These are phyloP conservation scores for Leptopilina syphax DNA, from an alignment of 2,888 invertebrate species.

Conservation along the genomic window DNA sequence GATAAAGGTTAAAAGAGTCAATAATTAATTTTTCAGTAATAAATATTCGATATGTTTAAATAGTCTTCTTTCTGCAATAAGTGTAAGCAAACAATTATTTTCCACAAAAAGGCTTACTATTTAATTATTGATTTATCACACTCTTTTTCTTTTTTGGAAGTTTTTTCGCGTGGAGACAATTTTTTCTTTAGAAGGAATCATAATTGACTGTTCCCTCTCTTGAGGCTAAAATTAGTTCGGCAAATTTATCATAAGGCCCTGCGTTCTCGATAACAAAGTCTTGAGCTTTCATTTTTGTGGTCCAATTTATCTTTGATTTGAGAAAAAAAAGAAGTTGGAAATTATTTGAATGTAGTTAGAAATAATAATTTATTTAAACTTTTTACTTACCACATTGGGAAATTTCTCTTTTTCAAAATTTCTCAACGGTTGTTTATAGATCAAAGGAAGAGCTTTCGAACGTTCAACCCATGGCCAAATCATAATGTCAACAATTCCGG, in stretches of 20 bases:
- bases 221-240: conserved; percentile 58
- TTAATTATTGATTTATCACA: conserved; percentile 31
- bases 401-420: conserved; percentile 65
- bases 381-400: conserved; percentile 62
- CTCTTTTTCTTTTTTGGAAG: not conserved
- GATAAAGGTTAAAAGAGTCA: not conserved
- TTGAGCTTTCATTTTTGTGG: conserved; percentile 69
- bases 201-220: conserved; percentile 59
- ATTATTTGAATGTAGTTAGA: not conserved
- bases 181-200: conserved; percentile 59
- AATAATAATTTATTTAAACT: not conserved
- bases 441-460: conserved; percentile 63
- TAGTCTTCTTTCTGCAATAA: not conserved
- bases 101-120: not conserved
- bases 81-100: conserved; percentile 5
- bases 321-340: conserved; percentile 46
- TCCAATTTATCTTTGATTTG: conserved; percentile 74
- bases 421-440: conserved; percentile 60
- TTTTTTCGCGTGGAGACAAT: too few relatives aligned
- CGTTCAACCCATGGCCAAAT: conserved; percentile 77
- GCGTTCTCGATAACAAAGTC: conserved; percentile 62
- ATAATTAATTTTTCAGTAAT: not conserved
- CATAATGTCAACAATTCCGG: conserved; percentile 75
- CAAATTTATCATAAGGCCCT: conserved; percentile 61
- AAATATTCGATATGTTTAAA: conserved; percentile 33